A percentile compares a stretch with the other conserved stretches of the same genome.
Conservation (phyloP, 2,888 invertebrate species). For the Stenodema calcarata region DNA sequence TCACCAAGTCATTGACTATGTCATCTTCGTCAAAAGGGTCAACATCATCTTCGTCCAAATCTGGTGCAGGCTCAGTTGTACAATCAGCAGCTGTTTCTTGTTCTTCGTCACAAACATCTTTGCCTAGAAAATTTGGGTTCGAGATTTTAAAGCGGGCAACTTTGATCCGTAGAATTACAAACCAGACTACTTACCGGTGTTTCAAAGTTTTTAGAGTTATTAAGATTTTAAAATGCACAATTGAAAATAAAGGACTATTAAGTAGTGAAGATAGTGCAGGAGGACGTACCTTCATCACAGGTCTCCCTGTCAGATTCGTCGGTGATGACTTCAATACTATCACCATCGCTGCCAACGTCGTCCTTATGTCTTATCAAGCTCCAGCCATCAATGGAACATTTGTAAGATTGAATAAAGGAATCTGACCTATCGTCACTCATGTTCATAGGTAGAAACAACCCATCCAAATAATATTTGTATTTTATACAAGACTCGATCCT, state of each 20-base stretch:
- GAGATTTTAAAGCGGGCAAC: background rate
- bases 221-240: background rate
- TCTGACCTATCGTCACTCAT: background rate
- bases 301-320: constrained; percentile 33
- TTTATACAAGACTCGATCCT: background rate
- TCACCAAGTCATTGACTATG: background rate
- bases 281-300: background rate
- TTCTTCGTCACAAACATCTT: background rate
- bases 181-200: no score
- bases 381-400: background rate
- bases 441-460: background rate
- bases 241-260: no score
- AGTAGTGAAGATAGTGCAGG: background rate
- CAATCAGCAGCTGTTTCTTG: background rate
- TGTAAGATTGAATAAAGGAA: no score
- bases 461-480: no score
- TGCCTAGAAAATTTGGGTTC: background rate
- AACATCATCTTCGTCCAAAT: background rate
- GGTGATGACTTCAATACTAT: constrained; percentile 24
- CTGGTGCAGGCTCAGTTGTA: background rate
- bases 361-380: background rate
- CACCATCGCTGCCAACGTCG: constrained; percentile 20
- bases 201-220: no score
- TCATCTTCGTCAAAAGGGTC: background rate
- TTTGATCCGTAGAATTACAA: no score